Conservation (phyloP, 2,888 invertebrate species). For the Rotaria socialis region DNA sequence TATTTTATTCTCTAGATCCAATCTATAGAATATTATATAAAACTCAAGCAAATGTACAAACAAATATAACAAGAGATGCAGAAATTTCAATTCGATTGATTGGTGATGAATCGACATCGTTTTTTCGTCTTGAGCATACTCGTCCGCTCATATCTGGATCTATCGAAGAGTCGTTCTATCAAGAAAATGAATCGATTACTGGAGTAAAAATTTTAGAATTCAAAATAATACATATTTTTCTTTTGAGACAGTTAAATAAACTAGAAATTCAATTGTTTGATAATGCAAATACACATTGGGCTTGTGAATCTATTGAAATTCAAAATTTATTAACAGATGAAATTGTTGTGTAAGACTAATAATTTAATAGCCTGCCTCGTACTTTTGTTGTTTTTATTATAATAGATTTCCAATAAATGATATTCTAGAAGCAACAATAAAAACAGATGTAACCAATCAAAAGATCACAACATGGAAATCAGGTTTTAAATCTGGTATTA, state of each 20-base stretch:
- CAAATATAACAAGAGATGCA: not conserved
- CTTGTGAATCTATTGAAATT: slow-evolving; percentile 20
- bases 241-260: not conserved
- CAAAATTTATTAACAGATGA: not conserved
- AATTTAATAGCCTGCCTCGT: not conserved
- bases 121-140: not conserved
- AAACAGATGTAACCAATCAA: not conserved
- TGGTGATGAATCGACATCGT: not conserved
- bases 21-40: not conserved
- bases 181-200: not conserved
- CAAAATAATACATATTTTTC: too few relatives aligned
- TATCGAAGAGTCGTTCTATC: not conserved
- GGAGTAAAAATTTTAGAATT: not conserved
- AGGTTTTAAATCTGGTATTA: not conserved
- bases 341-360: not conserved
- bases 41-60: not conserved
- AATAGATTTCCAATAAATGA: not conserved
- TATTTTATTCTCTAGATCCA: not conserved
- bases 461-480: slow-evolving; percentile 4
- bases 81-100: not conserved
- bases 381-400: not conserved
- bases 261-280: not conserved
- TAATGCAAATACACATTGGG: not conserved
- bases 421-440: not conserved
- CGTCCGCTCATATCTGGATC: not conserved